Evolutionary conservation across 2,113 vertebrate genomes (phyloP), one percentile per base, ranked within the genome.

Genomic region (Pollachius pollachius): DNA sequence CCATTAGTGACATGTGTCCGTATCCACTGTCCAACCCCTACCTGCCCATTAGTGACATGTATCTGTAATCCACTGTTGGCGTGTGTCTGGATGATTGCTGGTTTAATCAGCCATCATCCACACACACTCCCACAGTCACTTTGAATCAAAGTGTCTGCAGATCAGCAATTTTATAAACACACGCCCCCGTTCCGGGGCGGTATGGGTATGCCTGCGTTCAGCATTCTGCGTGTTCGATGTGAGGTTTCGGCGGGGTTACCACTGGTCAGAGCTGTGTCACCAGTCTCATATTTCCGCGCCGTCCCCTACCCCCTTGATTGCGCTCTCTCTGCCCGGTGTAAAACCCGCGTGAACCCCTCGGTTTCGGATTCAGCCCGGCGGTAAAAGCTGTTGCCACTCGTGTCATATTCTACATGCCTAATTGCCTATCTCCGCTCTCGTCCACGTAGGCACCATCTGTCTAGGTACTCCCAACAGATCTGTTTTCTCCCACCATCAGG

Each of bases 391-490:
- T 83, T 79, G 80, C 78, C 87, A 74, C 75, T 75, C 67, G 80
- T 84, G 84, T 84, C 77, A 76, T 84, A 85, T 89, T 85, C 41
- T 86, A 75, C 63, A 23, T 71, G 68, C 76, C 78, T 84, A 85
- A 89, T 87, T 86, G 85, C 80, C 83, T 65, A 84, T 89, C 81
- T 70, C 81, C 74, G 75, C 79, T 87, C 81, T 88, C 83, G 73
- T 85, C 82, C 80, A 80, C 69, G 72, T 76, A 64, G 77, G 76
- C 77, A 86, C 81, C 86, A 84, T 89, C 81, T 89, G 89, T 75
- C 88, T 78, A 82, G 86, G 71, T 75, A 76, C 70, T 73, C 75
- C 81, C 87, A 48, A 48, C 73, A 86, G 85, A 89, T 91, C 87
- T 19, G 70, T 88, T 89, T 89, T 82, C 83, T 74, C 86, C 82